Percentiles rank a stretch among this genome's conserved stretches.
phyloP scores from a whole-genome alignment of 2,888 invertebrate genomes.

The Dendrolimus pini region DNA sequence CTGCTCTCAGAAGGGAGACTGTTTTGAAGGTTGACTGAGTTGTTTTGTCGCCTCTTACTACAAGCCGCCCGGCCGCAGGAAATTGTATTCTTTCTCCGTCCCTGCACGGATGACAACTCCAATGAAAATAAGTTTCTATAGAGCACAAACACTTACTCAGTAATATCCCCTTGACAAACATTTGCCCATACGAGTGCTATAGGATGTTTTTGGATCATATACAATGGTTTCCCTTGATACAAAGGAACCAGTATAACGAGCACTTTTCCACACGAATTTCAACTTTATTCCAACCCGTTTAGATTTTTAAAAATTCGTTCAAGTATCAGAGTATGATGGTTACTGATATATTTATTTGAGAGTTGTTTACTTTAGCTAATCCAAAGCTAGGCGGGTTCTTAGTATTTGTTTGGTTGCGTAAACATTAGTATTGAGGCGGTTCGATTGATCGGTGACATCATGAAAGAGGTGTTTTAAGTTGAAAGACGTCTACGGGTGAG shows the following conservation, averaged over 20 bases:
- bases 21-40: no score
- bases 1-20: no score
- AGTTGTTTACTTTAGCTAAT: conserved; percentile 42
- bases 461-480: conserved; percentile 15
- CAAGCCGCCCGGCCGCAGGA: no score
- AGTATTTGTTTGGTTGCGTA: conserved; percentile 46
- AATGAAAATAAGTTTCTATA: background rate
- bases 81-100: no score
- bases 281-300: conserved; percentile 9
- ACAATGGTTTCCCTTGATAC: conserved; percentile 56
- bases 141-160: background rate
- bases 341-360: conserved; percentile 17
- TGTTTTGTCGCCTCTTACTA: no score
- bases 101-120: background rate
- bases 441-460: conserved; percentile 35
- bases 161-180: conserved; percentile 39
- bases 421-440: conserved; percentile 30
- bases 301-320: background rate
- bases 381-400: conserved; percentile 38
- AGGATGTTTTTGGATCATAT: conserved; percentile 58
- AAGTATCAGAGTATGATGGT: conserved; percentile 5
- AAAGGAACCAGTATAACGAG: conserved; percentile 20
- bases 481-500: conserved; percentile 7
- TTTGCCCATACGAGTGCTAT: conserved; percentile 50
- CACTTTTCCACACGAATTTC: conserved; percentile 8